Conservation (phyloP, 1,140 invertebrate genomes). For the Carposina sasakii region DNA sequence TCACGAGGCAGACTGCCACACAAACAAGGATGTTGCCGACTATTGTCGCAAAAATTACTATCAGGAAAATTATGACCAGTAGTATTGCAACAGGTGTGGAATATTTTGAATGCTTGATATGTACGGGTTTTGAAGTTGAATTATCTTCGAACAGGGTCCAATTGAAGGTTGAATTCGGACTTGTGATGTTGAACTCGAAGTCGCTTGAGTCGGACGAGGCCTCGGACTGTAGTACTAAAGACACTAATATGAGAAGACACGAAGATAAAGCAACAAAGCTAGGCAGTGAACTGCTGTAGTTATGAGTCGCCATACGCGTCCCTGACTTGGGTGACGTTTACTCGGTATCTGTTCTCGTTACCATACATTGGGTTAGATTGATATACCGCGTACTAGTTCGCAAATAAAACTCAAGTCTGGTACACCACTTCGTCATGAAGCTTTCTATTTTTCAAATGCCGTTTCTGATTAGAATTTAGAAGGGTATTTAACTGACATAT, state of each 20-base stretch:
- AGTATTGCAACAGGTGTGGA: conserved; percentile 74
- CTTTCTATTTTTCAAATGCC: conserved; percentile 43
- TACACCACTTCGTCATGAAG: conserved; percentile 50
- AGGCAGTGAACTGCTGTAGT: conserved; percentile 62
- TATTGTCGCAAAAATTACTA: conserved; percentile 86
- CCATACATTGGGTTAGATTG: conserved; percentile 62
- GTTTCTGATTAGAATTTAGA: conserved; percentile 48
- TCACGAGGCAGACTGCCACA: conserved; percentile 89
- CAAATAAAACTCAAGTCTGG: conserved; percentile 49
- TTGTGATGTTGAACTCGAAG: conserved; percentile 40
- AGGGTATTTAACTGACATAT: conserved; percentile 62
- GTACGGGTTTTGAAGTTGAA: conserved; percentile 35
- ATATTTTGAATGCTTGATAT: conserved; percentile 62
- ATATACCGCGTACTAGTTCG: conserved; percentile 11
- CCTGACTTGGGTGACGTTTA: conserved; percentile 53
- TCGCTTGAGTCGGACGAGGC: conserved; percentile 39
- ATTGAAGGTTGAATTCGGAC: conserved; percentile 44
- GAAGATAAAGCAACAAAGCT: conserved; percentile 71
- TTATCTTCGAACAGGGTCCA: conserved; percentile 55
- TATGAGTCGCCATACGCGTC: conserved; percentile 68
- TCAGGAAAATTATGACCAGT: conserved; percentile 80
- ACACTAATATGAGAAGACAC: conserved; percentile 63
- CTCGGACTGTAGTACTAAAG: conserved; percentile 43
- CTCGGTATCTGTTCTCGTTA: conserved; percentile 41
- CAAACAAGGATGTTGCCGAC: conserved; percentile 93